Percentiles rank a stretch among this genome's conserved stretches.
Conservation (phyloP, 2,797 vertebrate species). For the Eulemur rubriventer region DNA sequence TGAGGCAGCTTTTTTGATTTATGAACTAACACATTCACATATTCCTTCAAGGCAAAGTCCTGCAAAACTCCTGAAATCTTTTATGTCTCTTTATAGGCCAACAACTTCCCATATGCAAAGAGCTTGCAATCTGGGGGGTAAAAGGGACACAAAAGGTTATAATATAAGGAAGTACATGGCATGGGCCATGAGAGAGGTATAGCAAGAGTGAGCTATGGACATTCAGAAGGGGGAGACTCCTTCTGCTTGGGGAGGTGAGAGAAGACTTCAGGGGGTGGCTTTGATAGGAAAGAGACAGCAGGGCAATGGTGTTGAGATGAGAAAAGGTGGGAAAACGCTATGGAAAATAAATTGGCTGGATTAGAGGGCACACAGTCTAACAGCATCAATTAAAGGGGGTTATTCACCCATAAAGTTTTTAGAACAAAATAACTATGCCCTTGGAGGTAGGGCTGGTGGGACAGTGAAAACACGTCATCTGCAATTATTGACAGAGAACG, state of each 20-base stretch:
- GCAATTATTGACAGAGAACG: not conserved
- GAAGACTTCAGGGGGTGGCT: not conserved
- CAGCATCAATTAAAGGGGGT: not conserved
- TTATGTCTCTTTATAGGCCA: too few relatives aligned
- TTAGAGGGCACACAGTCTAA: not conserved
- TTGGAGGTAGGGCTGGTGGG: not conserved
- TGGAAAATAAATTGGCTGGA: not conserved
- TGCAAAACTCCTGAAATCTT: too few relatives aligned
- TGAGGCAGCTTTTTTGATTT: too few relatives aligned
- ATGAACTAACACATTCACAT: too few relatives aligned
- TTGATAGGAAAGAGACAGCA: not conserved
- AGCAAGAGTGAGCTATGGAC: not conserved
- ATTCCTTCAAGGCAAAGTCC: too few relatives aligned
- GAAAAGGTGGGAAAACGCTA: not conserved
- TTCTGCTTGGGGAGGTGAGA: not conserved
- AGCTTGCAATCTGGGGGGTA: not conserved
- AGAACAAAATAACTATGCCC: not conserved
- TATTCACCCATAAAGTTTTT: conserved; percentile 12
- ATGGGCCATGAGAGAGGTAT: not conserved
- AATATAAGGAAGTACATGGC: not conserved
- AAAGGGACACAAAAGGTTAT: not conserved
- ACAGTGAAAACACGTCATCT: not conserved
- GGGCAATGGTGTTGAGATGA: not conserved
- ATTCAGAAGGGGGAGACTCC: not conserved
- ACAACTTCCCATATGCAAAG: not conserved